Evolutionary conservation across 2,888 invertebrate genomes (phyloP).

Genomic region (Xestoiulus laeticollis): DNA sequence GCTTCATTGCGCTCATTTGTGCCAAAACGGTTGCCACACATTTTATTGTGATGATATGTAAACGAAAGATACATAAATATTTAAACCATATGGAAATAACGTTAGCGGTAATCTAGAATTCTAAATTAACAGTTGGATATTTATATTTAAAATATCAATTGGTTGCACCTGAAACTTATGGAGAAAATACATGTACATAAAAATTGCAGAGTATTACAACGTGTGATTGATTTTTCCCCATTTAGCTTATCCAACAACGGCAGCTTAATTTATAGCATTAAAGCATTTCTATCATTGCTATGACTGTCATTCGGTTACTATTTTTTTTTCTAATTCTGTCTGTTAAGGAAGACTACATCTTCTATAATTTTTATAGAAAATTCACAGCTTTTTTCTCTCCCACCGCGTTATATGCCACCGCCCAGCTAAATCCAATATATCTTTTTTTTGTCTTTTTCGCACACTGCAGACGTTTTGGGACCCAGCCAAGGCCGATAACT

Average conservation of each 20-base stretch:
- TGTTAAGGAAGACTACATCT: not conserved
- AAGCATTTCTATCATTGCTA: too few relatives aligned
- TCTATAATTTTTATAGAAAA: not conserved
- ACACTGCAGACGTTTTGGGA: not conserved
- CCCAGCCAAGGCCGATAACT: not conserved
- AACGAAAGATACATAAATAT: not conserved
- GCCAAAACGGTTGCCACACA: slow-evolving; percentile 27
- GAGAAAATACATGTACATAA: not conserved
- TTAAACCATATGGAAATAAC: not conserved
- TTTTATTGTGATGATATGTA: slow-evolving; percentile 27
- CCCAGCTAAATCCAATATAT: not conserved
- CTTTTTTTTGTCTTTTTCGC: not conserved
- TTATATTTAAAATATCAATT: not conserved
- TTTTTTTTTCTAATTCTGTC: not conserved
- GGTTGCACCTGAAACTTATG: not conserved
- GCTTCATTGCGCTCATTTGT: not conserved
- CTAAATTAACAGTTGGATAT: not conserved
- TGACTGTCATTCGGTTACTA: not conserved
- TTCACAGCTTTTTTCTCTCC: not conserved
- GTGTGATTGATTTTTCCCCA: too few relatives aligned
- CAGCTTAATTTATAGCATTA: too few relatives aligned
- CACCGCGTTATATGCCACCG: not conserved
- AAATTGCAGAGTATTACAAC: too few relatives aligned
- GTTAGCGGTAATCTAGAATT: not conserved
- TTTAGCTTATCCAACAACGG: too few relatives aligned